Percentiles rank a stretch among this genome's conserved stretches.
Evolutionary conservation across 2,888 invertebrate genomes (phyloP).

Genomic region (Tenthredo notha): DNA sequence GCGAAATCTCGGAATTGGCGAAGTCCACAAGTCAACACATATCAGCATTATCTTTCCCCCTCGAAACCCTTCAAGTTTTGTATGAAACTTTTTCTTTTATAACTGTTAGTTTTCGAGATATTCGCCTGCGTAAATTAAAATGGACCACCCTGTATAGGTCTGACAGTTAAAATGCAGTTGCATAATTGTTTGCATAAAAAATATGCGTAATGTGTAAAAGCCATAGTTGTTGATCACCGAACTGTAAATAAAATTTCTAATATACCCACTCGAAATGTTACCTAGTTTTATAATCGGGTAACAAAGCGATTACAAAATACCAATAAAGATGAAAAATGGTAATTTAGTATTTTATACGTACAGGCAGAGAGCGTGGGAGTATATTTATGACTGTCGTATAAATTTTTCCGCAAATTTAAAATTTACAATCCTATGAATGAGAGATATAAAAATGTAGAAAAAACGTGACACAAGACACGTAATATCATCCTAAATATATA

Average conservation of each 20-base stretch:
- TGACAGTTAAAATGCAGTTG: slow-evolving; percentile 23
- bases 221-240: background rate
- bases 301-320: slow-evolving; percentile 15
- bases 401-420: background rate
- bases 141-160: too few species aligned
- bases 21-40: too few species aligned
- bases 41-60: too few species aligned
- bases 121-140: too few species aligned
- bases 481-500: background rate
- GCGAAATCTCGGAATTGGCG: too few species aligned
- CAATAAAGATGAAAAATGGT: slow-evolving; percentile 6
- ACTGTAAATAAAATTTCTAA: slow-evolving; percentile 17
- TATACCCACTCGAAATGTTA: background rate
- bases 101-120: too few species aligned
- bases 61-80: too few species aligned
- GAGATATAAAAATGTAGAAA: background rate
- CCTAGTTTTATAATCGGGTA: slow-evolving; percentile 13
- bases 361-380: background rate
- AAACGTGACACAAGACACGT: background rate
- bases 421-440: background rate
- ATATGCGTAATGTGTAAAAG: background rate
- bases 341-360: background rate
- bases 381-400: background rate
- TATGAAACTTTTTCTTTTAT: too few species aligned
- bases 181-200: slow-evolving; percentile 28